Evolutionary conservation across 2,797 vertebrate species (phyloP).

Genomic region (Anas bernieri): DNA sequence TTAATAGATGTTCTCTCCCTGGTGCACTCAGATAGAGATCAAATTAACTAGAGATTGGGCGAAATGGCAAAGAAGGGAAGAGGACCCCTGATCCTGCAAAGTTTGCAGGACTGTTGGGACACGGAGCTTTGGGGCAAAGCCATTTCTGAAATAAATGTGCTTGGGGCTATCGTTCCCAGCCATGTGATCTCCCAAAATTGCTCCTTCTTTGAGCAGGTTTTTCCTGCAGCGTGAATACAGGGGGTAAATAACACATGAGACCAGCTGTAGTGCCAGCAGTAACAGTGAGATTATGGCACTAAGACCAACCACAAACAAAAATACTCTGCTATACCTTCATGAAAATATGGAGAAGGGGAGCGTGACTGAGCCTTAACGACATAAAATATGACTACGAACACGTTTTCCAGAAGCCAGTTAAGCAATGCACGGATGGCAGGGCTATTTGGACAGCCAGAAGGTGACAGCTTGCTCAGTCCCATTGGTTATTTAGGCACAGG

Average conservation of each 20-base stretch:
- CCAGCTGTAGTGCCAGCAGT: not conserved
- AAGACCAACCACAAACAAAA: not conserved
- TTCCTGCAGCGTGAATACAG: not conserved
- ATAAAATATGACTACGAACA: not conserved
- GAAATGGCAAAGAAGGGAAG: not conserved
- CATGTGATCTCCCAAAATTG: not conserved
- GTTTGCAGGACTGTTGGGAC: slow-evolving; percentile 1
- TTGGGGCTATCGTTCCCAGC: not conserved
- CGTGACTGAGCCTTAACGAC: not conserved
- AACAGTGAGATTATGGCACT: not conserved
- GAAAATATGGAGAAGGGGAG: not conserved
- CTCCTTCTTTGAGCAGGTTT: not conserved
- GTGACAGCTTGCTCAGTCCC: rapidly evolving
- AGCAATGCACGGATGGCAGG: not conserved
- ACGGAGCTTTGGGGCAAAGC: not conserved
- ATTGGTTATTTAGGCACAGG: not conserved
- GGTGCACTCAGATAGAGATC: slow-evolving; percentile 51
- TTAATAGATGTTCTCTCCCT: slow-evolving; percentile 64
- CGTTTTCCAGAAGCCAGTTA: not conserved
- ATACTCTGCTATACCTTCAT: not conserved
- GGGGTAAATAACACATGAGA: not conserved
- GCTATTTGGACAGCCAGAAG: not conserved
- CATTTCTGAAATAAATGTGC: slow-evolving; percentile 16
- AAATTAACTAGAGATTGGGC: slow-evolving; percentile 45
- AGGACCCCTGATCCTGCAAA: not conserved